phyloP scores from a whole-genome alignment of 2,113 vertebrate genomes.

The Nothocercus julius region DNA sequence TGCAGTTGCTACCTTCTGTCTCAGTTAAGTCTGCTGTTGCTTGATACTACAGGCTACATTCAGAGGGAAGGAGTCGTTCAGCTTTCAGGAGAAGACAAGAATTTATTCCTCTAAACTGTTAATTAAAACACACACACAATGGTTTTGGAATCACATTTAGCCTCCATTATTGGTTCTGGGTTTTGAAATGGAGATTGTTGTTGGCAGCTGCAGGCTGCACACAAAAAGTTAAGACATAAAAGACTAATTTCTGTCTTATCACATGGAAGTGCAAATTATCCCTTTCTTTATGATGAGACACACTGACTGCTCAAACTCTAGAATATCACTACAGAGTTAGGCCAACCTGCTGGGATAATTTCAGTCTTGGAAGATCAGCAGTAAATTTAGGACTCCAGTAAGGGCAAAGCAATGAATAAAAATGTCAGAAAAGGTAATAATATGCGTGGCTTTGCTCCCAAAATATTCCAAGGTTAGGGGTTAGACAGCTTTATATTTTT shows the following conservation, averaged over 20 bases:
- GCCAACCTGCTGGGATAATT: background rate
- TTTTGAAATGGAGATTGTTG: slow-evolving; percentile 52
- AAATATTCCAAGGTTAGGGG: background rate
- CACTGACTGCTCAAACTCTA: background rate
- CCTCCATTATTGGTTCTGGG: slow-evolving; percentile 1
- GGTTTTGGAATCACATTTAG: slow-evolving; percentile 21
- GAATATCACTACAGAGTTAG: slow-evolving; percentile 13
- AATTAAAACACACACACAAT: slow-evolving; percentile 26
- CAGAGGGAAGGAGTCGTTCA: background rate
- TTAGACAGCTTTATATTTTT: background rate
- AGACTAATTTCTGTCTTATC: slow-evolving; percentile 49
- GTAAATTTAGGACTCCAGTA: background rate
- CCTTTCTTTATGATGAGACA: slow-evolving; percentile 16
- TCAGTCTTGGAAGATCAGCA: background rate
- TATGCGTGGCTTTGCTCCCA: background rate
- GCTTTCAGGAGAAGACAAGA: background rate
- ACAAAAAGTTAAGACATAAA: slow-evolving; percentile 26
- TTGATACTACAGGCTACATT: background rate
- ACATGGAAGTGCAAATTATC: slow-evolving; percentile 20
- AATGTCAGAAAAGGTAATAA: background rate
- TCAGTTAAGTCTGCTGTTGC: background rate
- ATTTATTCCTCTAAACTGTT: slow-evolving; percentile 21
- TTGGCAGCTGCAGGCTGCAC: slow-evolving; percentile 44
- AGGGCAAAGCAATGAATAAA: background rate
- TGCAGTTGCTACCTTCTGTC: slow-evolving; percentile 35